Evolutionary conservation across 2,888 invertebrate species (phyloP), one percentile per base, ranked within the genome.

Genomic region (Tenthredo notha): DNA sequence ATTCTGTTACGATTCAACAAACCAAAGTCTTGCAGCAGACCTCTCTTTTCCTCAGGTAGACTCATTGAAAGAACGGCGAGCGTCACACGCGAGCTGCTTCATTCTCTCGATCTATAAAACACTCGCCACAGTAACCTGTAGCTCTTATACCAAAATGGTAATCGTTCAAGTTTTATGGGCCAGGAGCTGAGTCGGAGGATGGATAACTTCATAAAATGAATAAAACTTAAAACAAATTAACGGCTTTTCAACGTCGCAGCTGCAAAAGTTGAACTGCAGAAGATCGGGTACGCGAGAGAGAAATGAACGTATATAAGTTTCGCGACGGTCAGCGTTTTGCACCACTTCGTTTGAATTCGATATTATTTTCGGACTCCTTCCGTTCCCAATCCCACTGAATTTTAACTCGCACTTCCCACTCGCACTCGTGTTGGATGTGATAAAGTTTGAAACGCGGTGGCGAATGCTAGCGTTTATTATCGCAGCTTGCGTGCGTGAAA

Each of bases 21-120:
- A 80, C 61, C 25, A 21, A 25, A 61, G 21, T 25, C 21, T 4
- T 12, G 37, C 70, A 70, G 70, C 84, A 61, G 61, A 61, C 25
- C 25, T 61, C 61, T 61, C 15, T 61, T 0, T 61, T 7, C 2
- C 25, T 25, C 61, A 25, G 25, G 25, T 61, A 61, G 9, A 21
- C 61, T 61, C 61, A 12, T 61, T 1, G 43, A 47, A 40, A 40
- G 25, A 67, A 86, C 33, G 47, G 47, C 80, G 80, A 80, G 67
- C 50, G 40, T 83, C 77, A 58, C 87, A 85, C 86, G 86, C 87
- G 84, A 86, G 85, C 84, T 80, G 72, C 33, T 21, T 25, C 21
- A 25, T 61, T 25, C n/a, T 43, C 84, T 47, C 65, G 75, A 43
- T 47, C 75, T 75, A 75, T 47, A 75, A 75, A 75, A 75, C 75